Conservation (phyloP, 2,797 vertebrate genomes). For the Monodelphis domestica region DNA sequence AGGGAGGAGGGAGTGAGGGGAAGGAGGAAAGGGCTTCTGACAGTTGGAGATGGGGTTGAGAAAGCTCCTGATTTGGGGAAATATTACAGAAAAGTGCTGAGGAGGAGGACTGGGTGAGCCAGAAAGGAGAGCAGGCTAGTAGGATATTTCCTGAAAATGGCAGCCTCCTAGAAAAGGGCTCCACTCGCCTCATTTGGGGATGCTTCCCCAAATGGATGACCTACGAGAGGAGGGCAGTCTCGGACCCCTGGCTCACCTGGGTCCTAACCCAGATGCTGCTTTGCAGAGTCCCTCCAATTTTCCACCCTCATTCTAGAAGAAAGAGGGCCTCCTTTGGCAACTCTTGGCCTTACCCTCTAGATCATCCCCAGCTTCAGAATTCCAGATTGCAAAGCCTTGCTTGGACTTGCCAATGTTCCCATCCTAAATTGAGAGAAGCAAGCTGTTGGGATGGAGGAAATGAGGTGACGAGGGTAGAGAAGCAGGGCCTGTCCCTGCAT, state of each 20-base stretch:
- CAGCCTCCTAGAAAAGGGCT: constrained; percentile 6
- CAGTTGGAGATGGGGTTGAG: constrained; percentile 51
- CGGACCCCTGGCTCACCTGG: constrained; percentile 18
- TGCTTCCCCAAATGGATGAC: neutral
- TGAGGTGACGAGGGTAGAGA: constrained; percentile 13
- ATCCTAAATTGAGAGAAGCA: constrained; percentile 44
- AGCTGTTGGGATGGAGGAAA: constrained; percentile 48
- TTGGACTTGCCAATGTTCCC: constrained; percentile 43
- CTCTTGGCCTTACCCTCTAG: neutral
- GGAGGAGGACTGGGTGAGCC: constrained; percentile 21
- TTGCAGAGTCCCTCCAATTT: neutral
- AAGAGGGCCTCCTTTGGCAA: constrained; percentile 43
- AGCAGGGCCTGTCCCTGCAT: constrained; percentile 35
- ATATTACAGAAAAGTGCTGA: neutral
- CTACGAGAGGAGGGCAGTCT: neutral
- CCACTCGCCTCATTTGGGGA: neutral
- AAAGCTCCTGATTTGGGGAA: neutral
- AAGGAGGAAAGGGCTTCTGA: constrained; percentile 54
- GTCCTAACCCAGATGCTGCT: neutral
- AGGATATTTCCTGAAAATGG: constrained; percentile 4
- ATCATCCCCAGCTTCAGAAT: constrained; percentile 32
- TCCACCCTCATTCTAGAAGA: constrained; percentile 6
- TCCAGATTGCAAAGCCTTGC: constrained; percentile 44
- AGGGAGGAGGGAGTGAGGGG: constrained; percentile 33
- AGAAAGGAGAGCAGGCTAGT: neutral